Evolutionary conservation across 2,888 invertebrate genomes (phyloP), one percentile per base, ranked within the genome.

Genomic region (Drosophila ezoana): DNA sequence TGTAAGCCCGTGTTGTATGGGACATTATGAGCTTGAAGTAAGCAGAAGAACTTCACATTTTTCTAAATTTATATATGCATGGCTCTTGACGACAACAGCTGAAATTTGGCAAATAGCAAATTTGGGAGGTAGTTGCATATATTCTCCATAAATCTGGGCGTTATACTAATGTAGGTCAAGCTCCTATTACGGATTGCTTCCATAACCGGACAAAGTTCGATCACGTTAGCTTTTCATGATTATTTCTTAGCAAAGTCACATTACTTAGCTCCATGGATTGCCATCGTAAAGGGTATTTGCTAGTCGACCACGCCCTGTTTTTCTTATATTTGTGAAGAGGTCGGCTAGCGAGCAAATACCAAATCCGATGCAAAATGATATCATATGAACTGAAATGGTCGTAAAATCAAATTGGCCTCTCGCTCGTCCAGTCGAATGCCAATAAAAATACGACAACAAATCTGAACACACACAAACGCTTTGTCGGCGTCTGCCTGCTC

Each of bases 401-500:
- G 67, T 82, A 76, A 86, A 86, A 82, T 82, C 83, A 80, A 85
- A 82, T 82, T 76, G 72, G 68, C 48, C 66, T 66, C 63, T 43
- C 63, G 18, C 33, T 40, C 56, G 38, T 48, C 59, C 52, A 72
- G 49, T 76, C 73, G 73, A 70, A 77, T 84, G 66, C 83, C 81
- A 86, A 82, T 82, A 83, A 81, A 86, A 86, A 81, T 85, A 62
- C 80, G 58, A 60, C 65, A 68, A 69, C 74, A 79, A 79, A 77
- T 77, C 75, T 70, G 59, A 66, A 68, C 61, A 53, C 37, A 56
- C 45, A 43, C 51, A 69, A 71, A 71, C 71, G 73, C 86, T 82
- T 86, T 82, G 82, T 86, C 82, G 86, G 86, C 68, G 43, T 63
- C 57, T 60, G 45, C 53, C 32, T 28, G 49, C 20, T 71, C 43